These are phyloP conservation scores for Diabrotica virgifera DNA, from an alignment of 1,140 invertebrate genomes.

Conservation along the genomic window DNA sequence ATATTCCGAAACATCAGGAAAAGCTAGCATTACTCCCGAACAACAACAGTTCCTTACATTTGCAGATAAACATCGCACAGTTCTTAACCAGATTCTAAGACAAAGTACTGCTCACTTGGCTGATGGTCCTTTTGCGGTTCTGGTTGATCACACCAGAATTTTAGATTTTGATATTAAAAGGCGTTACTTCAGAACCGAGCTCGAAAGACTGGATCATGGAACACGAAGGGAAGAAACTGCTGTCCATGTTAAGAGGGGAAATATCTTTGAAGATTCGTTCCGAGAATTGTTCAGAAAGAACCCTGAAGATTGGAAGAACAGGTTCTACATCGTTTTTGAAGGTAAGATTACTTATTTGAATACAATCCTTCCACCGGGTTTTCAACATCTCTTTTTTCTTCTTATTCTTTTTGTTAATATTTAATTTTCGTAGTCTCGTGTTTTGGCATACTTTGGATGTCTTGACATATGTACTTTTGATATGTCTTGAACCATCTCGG, in stretches of 20 bases:
- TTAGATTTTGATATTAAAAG: conserved; percentile 92
- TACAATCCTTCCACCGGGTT: too few species aligned
- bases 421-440: too few species aligned
- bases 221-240: conserved; percentile 85
- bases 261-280: conserved; percentile 92
- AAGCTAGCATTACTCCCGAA: conserved; percentile 52
- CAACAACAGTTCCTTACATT: conserved; percentile 79
- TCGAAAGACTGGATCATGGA: conserved; percentile 77
- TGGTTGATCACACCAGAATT: conserved; percentile 87
- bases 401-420: too few species aligned
- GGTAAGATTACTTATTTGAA: conserved; percentile 51
- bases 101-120: conserved; percentile 82
- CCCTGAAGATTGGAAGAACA: conserved; percentile 90
- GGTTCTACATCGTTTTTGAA: conserved; percentile 95
- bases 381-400: too few species aligned
- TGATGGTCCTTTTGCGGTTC: conserved; percentile 85
- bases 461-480: too few species aligned
- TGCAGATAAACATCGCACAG: conserved; percentile 85
- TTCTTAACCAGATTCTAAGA: conserved; percentile 88
- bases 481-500: too few species aligned
- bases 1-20: conserved; percentile 34
- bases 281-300: conserved; percentile 80
- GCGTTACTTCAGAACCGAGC: conserved; percentile 83
- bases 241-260: conserved; percentile 80
- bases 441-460: too few species aligned